These are phyloP conservation scores for Ephestia elutella DNA, from an alignment of 1,140 invertebrate genomes.

Conservation along the genomic window DNA sequence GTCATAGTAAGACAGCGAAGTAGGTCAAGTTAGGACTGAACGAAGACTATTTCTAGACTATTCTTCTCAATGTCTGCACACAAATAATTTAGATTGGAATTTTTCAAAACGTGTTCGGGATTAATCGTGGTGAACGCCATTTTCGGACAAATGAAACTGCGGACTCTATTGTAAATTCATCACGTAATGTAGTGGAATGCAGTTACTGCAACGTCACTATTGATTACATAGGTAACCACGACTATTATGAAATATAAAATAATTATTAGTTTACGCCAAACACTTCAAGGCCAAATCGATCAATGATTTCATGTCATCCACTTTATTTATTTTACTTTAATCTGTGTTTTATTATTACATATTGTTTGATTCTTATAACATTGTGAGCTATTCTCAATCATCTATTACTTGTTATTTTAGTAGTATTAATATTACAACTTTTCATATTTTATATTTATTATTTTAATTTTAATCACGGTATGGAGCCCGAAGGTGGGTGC, in stretches of 20 bases:
- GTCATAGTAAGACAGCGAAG: conserved; percentile 42
- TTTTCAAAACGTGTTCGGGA: conserved; percentile 10
- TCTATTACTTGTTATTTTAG: conserved; percentile 24
- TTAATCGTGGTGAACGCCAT: conserved; percentile 22
- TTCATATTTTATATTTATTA: conserved; percentile 26
- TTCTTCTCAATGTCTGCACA: conserved; percentile 30
- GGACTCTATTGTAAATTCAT: conserved; percentile 43
- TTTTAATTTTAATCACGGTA: conserved; percentile 37
- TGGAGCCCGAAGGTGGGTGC: conserved; percentile 68
- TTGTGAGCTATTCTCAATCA: conserved; percentile 17
- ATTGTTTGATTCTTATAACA: conserved; percentile 7
- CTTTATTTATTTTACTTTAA: conserved; percentile 27
- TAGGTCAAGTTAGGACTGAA: conserved; percentile 53
- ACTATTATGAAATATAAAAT: conserved; percentile 28
- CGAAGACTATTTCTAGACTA: conserved; percentile 42
- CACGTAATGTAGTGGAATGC: conserved; percentile 65
- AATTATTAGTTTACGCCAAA: conserved; percentile 34
- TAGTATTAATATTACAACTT: conserved; percentile 9
- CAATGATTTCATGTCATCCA: conserved; percentile 18
- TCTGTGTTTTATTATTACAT: conserved; percentile 24
- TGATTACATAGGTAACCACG: conserved; percentile 37
- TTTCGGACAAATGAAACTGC: conserved; percentile 69
- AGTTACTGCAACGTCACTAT: conserved; percentile 55
- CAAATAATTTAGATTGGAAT: conserved; percentile 19
- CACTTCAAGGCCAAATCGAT: conserved; percentile 30